Conservation (phyloP, 1,140 invertebrate genomes). For the Odontomachus brunneus region DNA sequence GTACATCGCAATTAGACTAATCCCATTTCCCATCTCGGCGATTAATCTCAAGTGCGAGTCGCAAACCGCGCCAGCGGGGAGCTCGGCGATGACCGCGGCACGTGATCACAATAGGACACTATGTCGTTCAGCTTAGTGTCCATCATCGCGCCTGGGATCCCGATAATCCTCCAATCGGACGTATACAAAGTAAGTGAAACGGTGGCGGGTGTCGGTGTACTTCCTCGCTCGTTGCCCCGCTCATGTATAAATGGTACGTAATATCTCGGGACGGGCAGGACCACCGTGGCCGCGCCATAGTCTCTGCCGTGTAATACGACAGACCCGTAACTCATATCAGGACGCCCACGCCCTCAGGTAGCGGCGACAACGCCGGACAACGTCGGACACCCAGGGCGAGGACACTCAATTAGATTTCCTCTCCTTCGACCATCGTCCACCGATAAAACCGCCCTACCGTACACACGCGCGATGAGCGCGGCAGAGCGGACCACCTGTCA, state of each 20-base stretch:
- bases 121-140: neutral
- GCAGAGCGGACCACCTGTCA: conserved; percentile 33
- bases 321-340: conserved; percentile 85
- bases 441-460: conserved; percentile 69
- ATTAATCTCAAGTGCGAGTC: conserved; percentile 14
- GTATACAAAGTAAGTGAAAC: conserved; percentile 61
- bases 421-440: conserved; percentile 63
- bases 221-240: conserved; percentile 18
- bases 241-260: conserved; percentile 81
- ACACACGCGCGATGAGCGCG: conserved; percentile 17
- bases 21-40: neutral
- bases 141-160: conserved; percentile 12
- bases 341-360: conserved; percentile 84
- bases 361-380: conserved; percentile 84
- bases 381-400: conserved; percentile 84
- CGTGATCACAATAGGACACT: conserved; percentile 22
- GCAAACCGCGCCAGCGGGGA: neutral
- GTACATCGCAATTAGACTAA: neutral
- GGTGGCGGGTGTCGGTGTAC: conserved; percentile 28
- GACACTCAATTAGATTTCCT: conserved; percentile 84
- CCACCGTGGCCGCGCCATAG: conserved; percentile 80
- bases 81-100: neutral
- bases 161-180: conserved; percentile 59
- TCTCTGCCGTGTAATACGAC: conserved; percentile 83
- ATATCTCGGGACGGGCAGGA: conserved; percentile 80